phyloP scores from a whole-genome alignment of 2,888 invertebrate species.

The Theretra japonica region DNA sequence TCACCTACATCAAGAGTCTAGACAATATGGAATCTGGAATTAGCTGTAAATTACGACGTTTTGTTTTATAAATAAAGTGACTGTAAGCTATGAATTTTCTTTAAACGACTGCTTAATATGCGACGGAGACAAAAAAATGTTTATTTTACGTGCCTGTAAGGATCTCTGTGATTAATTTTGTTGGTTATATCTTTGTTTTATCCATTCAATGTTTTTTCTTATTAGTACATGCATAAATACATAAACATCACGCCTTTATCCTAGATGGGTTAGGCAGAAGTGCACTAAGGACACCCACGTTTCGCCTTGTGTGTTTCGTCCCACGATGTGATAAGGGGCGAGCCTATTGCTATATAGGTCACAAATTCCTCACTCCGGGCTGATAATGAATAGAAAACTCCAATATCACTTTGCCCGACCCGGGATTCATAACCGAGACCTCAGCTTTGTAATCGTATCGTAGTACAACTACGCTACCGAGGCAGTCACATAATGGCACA shows the following conservation, averaged over 20 bases:
- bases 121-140: not conserved
- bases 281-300: not conserved
- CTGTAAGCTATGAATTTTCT: not conserved
- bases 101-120: not conserved
- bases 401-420: no score
- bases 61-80: not conserved
- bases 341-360: not conserved
- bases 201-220: no score
- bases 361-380: slow-evolving; percentile 1
- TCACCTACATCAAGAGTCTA: slow-evolving; percentile 11
- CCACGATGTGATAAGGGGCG: not conserved
- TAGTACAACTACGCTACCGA: no score
- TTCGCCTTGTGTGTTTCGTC: not conserved
- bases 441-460: no score
- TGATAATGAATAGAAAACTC: no score
- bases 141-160: not conserved
- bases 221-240: no score
- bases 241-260: no score
- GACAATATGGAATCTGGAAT: slow-evolving; percentile 5
- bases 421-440: no score
- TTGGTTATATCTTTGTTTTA: not conserved
- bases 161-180: not conserved
- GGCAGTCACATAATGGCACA: no score
- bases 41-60: not conserved
- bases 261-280: not conserved